Evolutionary conservation across 2,113 vertebrate species (phyloP), one percentile per base, ranked within the genome.

Genomic region (Albula goreensis): DNA sequence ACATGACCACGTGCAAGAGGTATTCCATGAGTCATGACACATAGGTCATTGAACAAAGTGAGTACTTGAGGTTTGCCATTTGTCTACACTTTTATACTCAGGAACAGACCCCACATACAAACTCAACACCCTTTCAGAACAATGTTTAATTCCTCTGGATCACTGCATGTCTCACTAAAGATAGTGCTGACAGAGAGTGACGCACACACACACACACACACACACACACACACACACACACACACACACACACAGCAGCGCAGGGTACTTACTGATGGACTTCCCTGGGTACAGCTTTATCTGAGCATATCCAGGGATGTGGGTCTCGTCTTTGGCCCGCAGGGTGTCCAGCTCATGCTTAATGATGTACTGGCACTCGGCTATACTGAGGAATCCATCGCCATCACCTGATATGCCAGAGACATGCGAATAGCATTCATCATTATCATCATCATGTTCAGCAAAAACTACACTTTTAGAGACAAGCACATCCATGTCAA

Each of bases 291-390:
- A 99, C 1, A 99, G 92, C 85, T 97, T 98, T 84, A 95, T 93
- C 87, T 98, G 95, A 13, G 94, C 93, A 89, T 98, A 96, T 79
- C 98, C 98, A 31, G 98, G 98, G 57, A 99, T 95, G 86, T 96
- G 95, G 83, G 93, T 96, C 93, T 99, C 98, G 79, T 96, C 95
- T 94, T 92, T 96, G 86, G 98, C 98, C 93, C 98, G 95, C 87
- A 99, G 93, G 49, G 96, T 98, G 91, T 99, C 98, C 78, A 99
- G 94, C 91, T 98, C 97, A n/a, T 98, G 97, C 89, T 99, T 99
- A 90, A 99, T 94, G 89, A 99, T 98, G 91, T 96, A 97, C 88
- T 99, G 98, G 92, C 97, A 96, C 92, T 99, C 98, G 1, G 97
- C 96, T 95, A 97, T 95, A 22, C 97, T 99, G 86, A 99, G 96